Percentiles rank a stretch among this genome's conserved stretches.
Conservation (phyloP, 2,888 invertebrate genomes). For the Athetis lepigone region DNA sequence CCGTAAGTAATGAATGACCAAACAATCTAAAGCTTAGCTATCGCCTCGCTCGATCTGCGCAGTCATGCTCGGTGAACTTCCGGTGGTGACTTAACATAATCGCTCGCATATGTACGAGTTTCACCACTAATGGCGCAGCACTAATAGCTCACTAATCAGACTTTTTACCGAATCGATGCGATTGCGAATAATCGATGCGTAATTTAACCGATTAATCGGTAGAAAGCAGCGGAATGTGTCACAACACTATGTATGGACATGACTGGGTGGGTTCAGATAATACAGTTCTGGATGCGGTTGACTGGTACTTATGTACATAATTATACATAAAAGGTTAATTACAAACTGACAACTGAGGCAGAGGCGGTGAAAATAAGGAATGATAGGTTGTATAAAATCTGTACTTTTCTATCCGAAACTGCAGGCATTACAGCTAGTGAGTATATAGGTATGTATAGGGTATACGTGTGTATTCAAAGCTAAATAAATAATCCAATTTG, state of each 20-base stretch:
- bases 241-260: slow-evolving; percentile 15
- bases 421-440: too few species aligned
- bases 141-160: slow-evolving; percentile 58
- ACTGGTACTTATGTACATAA: not conserved
- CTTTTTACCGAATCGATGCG: slow-evolving; percentile 57
- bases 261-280: slow-evolving; percentile 11
- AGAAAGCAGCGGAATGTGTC: slow-evolving; percentile 54
- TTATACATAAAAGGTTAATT: too few species aligned
- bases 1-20: not conserved
- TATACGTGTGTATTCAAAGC: too few species aligned
- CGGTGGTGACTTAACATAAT: slow-evolving; percentile 55
- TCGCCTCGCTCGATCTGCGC: slow-evolving; percentile 30
- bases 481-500: too few species aligned
- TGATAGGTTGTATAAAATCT: too few species aligned
- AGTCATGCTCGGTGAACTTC: slow-evolving; percentile 41
- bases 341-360: too few species aligned
- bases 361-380: too few species aligned
- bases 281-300: slow-evolving; percentile 19
- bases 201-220: slow-evolving; percentile 50
- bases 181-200: slow-evolving; percentile 61
- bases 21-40: slow-evolving; percentile 32
- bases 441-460: too few species aligned
- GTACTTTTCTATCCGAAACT: too few species aligned
- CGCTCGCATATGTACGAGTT: slow-evolving; percentile 53
- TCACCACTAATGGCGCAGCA: slow-evolving; percentile 52